Evolutionary conservation across 2,888 invertebrate species (phyloP), one percentile per base, ranked within the genome.

Genomic region (Chrysina gloriosa): DNA sequence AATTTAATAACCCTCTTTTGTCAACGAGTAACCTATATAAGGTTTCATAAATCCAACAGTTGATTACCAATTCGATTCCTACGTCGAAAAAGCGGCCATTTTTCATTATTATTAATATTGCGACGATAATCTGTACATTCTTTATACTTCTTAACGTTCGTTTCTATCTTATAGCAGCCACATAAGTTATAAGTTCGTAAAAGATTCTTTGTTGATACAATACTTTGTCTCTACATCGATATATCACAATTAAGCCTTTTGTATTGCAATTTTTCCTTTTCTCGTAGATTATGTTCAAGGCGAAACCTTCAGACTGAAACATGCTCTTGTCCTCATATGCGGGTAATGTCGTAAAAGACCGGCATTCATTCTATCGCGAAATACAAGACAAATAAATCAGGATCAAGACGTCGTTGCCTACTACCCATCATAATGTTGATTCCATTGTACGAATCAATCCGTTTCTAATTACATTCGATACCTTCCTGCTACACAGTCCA

Each of bases 241-340:
- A 52, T 52, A 52, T 52, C 52, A 52, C 52, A 52, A 52, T 52
- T 52, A 52, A 52, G 52, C 31, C 52, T 52, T 52, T 52, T 52
- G 52, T 52, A 19, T 52, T 21, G 16, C 19, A 2, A 52, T 52
- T 29, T 52, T 52, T 52, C n/a, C 27, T 27, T 48, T 7, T 11
- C 3, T 31, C 14, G 1, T 19, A 52, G 48, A 48, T 48, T 25
- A 19, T 31, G 31, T 31, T 52, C 52, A 31, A 29, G 52, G 31
- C 52, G 19, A 52, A 29, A 2, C 19, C 52, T 52, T 52, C n/a
- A 52, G 34, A 31, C 19, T 45, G 9, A n/a, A 45, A 45, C 7
- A 9, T 6, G 16, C 45, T 45, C 19, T 21, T 45, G 45, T 45
- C 45, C 23, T 9, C 11, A 36, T 5, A 45, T 45, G 45, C 45